phyloP scores from a whole-genome alignment of 2,113 vertebrate genomes.

The Chamaea fasciata region DNA sequence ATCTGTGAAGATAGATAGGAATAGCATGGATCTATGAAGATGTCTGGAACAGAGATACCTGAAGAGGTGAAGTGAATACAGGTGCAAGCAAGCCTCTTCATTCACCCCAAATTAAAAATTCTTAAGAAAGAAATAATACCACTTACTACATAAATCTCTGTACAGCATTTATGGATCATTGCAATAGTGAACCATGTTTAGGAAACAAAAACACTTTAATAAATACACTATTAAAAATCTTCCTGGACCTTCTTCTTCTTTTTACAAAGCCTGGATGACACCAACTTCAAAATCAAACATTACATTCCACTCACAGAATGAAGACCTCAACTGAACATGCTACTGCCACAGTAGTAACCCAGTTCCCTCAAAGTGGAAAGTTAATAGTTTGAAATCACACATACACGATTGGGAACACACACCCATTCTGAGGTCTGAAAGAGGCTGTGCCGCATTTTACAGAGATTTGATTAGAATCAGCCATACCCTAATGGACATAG shows the following conservation, averaged over 20 bases:
- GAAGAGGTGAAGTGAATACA: not conserved
- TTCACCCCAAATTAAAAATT: not conserved
- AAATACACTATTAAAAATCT: not conserved
- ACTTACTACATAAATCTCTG: not conserved
- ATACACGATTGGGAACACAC: not conserved
- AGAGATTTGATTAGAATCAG: not conserved
- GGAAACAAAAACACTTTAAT: not conserved
- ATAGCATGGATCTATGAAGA: not conserved
- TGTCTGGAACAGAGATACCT: not conserved
- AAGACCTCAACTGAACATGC: not conserved
- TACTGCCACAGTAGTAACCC: not conserved
- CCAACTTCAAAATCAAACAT: not conserved
- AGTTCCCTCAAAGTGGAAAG: not conserved
- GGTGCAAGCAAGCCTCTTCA: not conserved
- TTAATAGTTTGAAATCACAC: not conserved
- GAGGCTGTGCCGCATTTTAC: not conserved
- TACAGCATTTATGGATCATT: not conserved
- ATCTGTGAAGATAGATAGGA: not conserved
- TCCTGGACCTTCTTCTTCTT: not conserved
- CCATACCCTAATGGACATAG: not conserved
- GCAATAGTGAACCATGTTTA: not conserved
- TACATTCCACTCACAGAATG: not conserved
- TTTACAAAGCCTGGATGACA: not conserved
- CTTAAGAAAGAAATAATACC: not conserved
- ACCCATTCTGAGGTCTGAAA: not conserved